Base-by-base conservation (phyloP, 2,113 vertebrate species). In the Phaethon lepturus region DNA sequence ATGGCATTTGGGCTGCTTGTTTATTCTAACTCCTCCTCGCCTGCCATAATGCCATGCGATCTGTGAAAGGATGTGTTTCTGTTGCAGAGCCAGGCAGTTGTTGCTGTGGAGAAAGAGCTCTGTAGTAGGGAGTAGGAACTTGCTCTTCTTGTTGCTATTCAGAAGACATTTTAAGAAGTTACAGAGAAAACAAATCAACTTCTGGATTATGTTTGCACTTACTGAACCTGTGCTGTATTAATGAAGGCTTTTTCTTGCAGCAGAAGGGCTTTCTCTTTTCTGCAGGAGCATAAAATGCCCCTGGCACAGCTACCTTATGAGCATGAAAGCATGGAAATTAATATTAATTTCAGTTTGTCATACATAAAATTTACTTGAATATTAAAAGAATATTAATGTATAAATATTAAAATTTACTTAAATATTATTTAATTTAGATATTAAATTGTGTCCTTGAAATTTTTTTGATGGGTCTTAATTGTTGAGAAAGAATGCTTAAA, bases 21-120 rank as follows among this genome's bases (percentile, higher is more conserved):
- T 87, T 77, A 14, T 59, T 79, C 25, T 52, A 13, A 47, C 26
- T 68, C 17, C 25, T 86, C 4, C 31, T 66, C 40, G 40, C 22
- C 53, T 55, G 8, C 0, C 1, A 17, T 66, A 58, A 31, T 18
- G 5, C 73, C 16, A 26, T 44, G 25, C 1, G 10, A 7, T 55
- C 64, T 69, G 10, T 38, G 67, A 88, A 83, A 62, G 42, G 17
- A 26, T 9, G 10, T 20, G 15, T 38, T 69, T 96, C 31, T 76
- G 13, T 47, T 83, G 45, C 40, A 81, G 42, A 60, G 64, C 9
- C 10, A 47, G n/a, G 17, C 24, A 68, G 23, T 73, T 82, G n/a
- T 40, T 64, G 67, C 45, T 85, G 33, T 74, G 64, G n/a, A 58
- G 49, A 40, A 79, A 59, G 15, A 84, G 31, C 25, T 67, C 31